phyloP scores from a whole-genome alignment of 2,888 invertebrate genomes.

The Allophyes oxyacanthae region DNA sequence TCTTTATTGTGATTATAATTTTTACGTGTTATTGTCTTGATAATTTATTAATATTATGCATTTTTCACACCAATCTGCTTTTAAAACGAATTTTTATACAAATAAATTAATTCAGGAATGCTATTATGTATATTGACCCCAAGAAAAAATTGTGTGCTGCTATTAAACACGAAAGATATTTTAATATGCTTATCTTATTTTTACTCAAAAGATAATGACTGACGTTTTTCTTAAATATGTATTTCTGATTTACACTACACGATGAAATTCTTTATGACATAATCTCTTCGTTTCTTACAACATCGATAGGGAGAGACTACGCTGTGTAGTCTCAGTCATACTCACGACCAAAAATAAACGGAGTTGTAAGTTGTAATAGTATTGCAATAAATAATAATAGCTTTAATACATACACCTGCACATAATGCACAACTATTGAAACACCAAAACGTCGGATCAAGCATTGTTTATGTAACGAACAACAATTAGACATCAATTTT shows the following conservation, averaged over 20 bases:
- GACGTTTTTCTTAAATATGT: too few species aligned
- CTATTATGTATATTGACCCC: not conserved
- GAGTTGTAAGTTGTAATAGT: not conserved
- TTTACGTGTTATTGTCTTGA: constrained; percentile 19
- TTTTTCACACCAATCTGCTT: constrained; percentile 28
- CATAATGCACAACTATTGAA: constrained; percentile 29
- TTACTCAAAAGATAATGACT: too few species aligned
- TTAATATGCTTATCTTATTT: too few species aligned
- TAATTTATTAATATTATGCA: constrained; percentile 29
- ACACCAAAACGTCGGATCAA: constrained; percentile 27
- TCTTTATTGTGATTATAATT: constrained; percentile 13
- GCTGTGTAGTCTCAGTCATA: not conserved
- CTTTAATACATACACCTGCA: constrained; percentile 21
- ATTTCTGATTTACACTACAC: constrained; percentile 15
- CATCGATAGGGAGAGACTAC: constrained; percentile 1
- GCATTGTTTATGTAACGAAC: constrained; percentile 56
- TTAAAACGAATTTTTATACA: not conserved
- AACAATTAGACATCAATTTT: constrained; percentile 60
- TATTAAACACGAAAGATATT: too few species aligned
- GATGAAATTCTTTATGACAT: constrained; percentile 8
- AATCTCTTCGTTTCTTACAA: constrained; percentile 20
- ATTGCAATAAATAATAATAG: constrained; percentile 16
- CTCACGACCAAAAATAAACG: constrained; percentile 2
- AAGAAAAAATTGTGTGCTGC: too few species aligned
- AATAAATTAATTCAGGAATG: not conserved